Base-by-base conservation (phyloP, 1,140 invertebrate genomes). In the Drosophila virilis region DNA sequence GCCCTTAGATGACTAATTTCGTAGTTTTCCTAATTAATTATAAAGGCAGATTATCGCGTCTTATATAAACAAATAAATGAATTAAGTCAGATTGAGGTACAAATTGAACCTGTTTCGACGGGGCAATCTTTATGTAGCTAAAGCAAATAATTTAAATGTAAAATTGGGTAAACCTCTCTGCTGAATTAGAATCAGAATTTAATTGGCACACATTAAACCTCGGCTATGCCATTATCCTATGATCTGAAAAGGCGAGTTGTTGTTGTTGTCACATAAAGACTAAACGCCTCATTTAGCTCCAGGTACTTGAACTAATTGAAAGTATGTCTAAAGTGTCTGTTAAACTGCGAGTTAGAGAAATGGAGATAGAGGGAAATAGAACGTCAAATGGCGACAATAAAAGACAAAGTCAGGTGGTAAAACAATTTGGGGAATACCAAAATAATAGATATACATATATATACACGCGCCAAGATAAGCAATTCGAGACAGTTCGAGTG, bases 351-450 rank as follows among this genome's bases (percentile, higher is more conserved):
- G 15, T 51, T n/a, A n/a, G 5, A 51, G 7, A 8, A 1, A n/a
- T 6, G 38, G n/a, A 4, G n/a, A 42, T n/a, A 13, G 12, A 7
- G 40, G 1, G 37, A 38, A 45, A n/a, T 8, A n/a, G n/a, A 5
- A 43, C 42, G 1, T 8, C 10, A 35, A 52, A 15, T 43, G 8
- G 7, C 33, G 43, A 48, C 43, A 13, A 37, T 38, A 51, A 37
- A 32, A 6, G 17, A 28, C 7, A 33, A 37, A 12, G 10, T 57
- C 52, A 22, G 43, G 32, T 48, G 22, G 13, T 15, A 17, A 35
- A 43, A 9, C 35, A 17, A 33, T 58, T 58, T 37, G 42, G 42
- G 52, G 7, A 66, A 57, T 48, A 37, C 42, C 33, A 37, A 37
- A 50, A 33, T 5, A 28, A 28, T 28, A 5, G 22, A 28, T 22